Evolutionary conservation across 2,888 invertebrate species (phyloP).

Genomic region (Fabriciana adippe): DNA sequence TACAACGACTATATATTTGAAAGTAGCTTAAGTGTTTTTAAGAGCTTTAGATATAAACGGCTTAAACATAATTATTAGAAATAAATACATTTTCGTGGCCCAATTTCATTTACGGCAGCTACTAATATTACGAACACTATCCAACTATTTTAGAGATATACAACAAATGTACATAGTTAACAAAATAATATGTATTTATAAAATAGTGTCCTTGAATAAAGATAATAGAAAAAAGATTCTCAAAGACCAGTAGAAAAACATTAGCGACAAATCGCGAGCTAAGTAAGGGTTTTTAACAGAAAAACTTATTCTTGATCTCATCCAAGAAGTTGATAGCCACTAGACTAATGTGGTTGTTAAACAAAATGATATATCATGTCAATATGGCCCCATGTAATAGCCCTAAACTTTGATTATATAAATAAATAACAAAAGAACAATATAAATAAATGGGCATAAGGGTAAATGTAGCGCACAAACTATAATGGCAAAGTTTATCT

Average conservation of each 20-base stretch:
- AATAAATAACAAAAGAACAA: slow-evolving; percentile 28
- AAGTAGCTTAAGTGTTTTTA: background rate
- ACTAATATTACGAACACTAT: too few relatives aligned
- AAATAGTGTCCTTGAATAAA: too few relatives aligned
- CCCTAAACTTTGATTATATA: slow-evolving; percentile 30
- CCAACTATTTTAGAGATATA: too few relatives aligned
- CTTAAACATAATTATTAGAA: background rate
- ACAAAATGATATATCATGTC: slow-evolving; percentile 16
- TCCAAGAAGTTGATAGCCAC: background rate
- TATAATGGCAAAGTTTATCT: slow-evolving; percentile 63
- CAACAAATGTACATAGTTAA: too few relatives aligned
- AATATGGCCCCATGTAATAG: slow-evolving; percentile 9
- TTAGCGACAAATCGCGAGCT: too few relatives aligned
- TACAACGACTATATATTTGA: slow-evolving; percentile 12
- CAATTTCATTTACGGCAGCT: too few relatives aligned
- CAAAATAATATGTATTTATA: too few relatives aligned
- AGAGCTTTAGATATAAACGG: background rate
- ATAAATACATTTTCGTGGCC: background rate
- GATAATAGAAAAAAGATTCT: too few relatives aligned
- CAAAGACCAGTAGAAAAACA: too few relatives aligned
- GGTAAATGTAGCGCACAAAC: slow-evolving; percentile 42
- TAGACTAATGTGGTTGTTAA: background rate
- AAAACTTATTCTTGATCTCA: too few relatives aligned
- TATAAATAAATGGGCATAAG: slow-evolving; percentile 36
- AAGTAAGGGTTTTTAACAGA: too few relatives aligned